phyloP scores from a whole-genome alignment of 2,113 vertebrate species.

The Mionectes macconnelli region DNA sequence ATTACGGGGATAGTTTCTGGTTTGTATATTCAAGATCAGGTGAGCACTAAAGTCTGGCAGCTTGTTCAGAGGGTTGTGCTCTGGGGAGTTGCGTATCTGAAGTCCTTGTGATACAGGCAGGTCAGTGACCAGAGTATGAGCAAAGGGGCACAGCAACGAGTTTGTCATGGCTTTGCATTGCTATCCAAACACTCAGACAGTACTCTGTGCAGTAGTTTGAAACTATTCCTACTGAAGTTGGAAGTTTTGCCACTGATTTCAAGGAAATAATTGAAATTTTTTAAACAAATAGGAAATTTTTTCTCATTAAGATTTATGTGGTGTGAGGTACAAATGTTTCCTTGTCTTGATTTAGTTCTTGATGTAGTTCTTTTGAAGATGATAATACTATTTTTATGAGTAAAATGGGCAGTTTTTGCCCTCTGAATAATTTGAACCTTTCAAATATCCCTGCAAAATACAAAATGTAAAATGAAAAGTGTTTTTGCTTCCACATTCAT shows the following conservation, averaged over 20 bases:
- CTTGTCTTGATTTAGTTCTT: background rate
- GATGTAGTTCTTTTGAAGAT: background rate
- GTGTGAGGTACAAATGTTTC: background rate
- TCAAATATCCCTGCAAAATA: background rate
- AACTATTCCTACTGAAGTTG: background rate
- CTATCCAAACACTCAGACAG: background rate
- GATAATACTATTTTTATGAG: background rate
- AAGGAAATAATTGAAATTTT: background rate
- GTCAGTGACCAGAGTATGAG: background rate
- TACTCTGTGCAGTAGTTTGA: background rate
- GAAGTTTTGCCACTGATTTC: background rate
- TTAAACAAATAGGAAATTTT: background rate
- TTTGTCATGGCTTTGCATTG: background rate
- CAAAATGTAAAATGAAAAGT: background rate
- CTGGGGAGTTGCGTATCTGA: background rate
- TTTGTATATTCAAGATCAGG: background rate
- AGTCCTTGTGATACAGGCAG: background rate
- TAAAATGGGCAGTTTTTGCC: background rate
- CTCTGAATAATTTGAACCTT: background rate
- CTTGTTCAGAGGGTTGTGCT: background rate
- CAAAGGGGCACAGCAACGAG: background rate
- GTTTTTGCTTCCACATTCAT: background rate
- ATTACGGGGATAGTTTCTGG: background rate
- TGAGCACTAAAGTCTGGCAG: background rate
- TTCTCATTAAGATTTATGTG: background rate